Evolutionary conservation across 2,888 invertebrate genomes (phyloP).

Genomic region (Eremobia ochroleuca): DNA sequence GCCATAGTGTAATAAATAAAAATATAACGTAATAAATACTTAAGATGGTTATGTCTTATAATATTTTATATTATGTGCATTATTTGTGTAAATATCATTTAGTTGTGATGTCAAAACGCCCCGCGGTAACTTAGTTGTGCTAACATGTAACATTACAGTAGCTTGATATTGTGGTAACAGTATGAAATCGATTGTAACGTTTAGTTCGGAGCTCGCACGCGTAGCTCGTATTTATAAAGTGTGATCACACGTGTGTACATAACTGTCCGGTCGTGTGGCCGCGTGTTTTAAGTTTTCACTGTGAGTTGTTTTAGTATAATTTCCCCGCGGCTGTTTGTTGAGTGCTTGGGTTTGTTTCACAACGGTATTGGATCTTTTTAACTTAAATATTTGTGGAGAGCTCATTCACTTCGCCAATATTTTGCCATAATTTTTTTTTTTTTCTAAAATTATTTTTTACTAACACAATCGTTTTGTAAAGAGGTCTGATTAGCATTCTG

Average conservation of each 20-base stretch:
- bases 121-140: slow-evolving; percentile 49
- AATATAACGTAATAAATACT: slow-evolving; percentile 82
- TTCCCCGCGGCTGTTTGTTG: slow-evolving; percentile 76
- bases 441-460: slow-evolving; percentile 81
- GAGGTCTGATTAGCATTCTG: slow-evolving; percentile 77
- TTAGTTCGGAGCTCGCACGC: slow-evolving; percentile 65
- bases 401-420: slow-evolving; percentile 86
- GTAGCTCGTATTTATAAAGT: slow-evolving; percentile 66
- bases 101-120: slow-evolving; percentile 64
- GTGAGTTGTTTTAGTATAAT: slow-evolving; percentile 77
- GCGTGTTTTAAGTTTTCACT: slow-evolving; percentile 66
- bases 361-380: slow-evolving; percentile 79
- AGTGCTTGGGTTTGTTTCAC: slow-evolving; percentile 77
- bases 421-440: slow-evolving; percentile 87
- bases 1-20: slow-evolving; percentile 84
- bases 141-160: slow-evolving; percentile 45
- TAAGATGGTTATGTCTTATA: slow-evolving; percentile 82
- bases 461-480: slow-evolving; percentile 78
- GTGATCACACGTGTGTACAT: slow-evolving; percentile 66
- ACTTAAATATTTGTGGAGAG: slow-evolving; percentile 83
- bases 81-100: slow-evolving; percentile 86
- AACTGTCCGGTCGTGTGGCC: slow-evolving; percentile 57
- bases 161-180: slow-evolving; percentile 53
- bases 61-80: slow-evolving; percentile 85
- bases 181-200: slow-evolving; percentile 49